Conservation (phyloP, 1,140 invertebrate species). For the Bombus confusus region DNA sequence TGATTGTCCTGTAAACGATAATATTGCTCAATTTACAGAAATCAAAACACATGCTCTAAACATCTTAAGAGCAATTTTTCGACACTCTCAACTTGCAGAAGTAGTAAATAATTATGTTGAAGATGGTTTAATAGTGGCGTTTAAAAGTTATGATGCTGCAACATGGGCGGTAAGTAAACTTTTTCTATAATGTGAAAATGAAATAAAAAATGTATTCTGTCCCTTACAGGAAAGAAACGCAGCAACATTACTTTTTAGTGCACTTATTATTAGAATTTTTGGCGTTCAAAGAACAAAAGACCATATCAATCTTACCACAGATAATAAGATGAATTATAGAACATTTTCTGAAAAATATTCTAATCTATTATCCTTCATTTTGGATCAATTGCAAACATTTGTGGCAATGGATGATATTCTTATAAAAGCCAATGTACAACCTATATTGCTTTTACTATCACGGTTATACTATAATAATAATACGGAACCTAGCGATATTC, state of each 20-base stretch:
- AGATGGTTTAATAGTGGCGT: slow-evolving; percentile 87
- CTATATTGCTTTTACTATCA: slow-evolving; percentile 90
- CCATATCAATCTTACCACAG: slow-evolving; percentile 87
- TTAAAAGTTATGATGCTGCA: slow-evolving; percentile 88
- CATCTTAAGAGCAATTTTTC: slow-evolving; percentile 91
- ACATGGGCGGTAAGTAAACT: slow-evolving; percentile 89
- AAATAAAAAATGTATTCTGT: slow-evolving; percentile 40
- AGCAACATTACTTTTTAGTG: slow-evolving; percentile 91
- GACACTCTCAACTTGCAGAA: slow-evolving; percentile 89
- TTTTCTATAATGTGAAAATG: not conserved
- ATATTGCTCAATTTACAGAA: slow-evolving; percentile 74
- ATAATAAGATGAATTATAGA: slow-evolving; percentile 90
- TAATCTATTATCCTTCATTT: slow-evolving; percentile 89
- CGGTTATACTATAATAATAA: slow-evolving; percentile 88
- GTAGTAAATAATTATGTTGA: slow-evolving; percentile 88
- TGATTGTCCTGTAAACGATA: slow-evolving; percentile 4
- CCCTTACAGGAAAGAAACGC: slow-evolving; percentile 90
- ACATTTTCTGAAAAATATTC: slow-evolving; percentile 95
- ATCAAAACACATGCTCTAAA: slow-evolving; percentile 92
- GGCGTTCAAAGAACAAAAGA: slow-evolving; percentile 91
- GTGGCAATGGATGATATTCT: slow-evolving; percentile 77
- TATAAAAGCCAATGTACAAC: slow-evolving; percentile 86
- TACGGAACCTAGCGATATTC: slow-evolving; percentile 86
- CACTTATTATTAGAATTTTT: slow-evolving; percentile 94
- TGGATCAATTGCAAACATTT: slow-evolving; percentile 85